A percentile compares a stretch with the other conserved stretches of the same genome.
phyloP scores from a whole-genome alignment of 2,888 invertebrate genomes.

The Craniophora ligustri region DNA sequence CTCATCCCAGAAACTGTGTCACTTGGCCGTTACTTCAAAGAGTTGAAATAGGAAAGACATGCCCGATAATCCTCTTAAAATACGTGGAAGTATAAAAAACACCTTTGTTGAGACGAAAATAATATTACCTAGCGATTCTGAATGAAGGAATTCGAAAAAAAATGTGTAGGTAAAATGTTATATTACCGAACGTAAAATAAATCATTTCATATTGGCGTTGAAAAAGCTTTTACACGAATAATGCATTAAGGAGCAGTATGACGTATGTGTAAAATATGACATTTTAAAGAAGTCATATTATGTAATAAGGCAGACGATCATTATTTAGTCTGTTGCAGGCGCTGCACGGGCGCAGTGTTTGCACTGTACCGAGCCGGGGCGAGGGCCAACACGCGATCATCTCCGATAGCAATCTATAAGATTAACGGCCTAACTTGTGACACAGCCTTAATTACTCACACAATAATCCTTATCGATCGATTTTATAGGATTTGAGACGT shows the following conservation, averaged over 20 bases:
- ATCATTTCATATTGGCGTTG: conserved; percentile 73
- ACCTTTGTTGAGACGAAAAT: conserved; percentile 11
- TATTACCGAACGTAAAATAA: conserved; percentile 57
- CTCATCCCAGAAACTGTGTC: conserved; percentile 6
- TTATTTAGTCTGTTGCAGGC: conserved; percentile 59
- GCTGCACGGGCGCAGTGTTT: conserved; percentile 53
- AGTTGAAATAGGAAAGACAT: neutral
- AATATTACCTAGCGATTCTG: conserved; percentile 3
- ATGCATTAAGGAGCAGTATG: conserved; percentile 73
- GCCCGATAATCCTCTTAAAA: conserved; percentile 8
- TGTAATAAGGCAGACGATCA: conserved; percentile 66
- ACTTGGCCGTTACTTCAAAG: conserved; percentile 30
- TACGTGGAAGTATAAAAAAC: conserved; percentile 14
- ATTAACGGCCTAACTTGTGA: conserved; percentile 81
- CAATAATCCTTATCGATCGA: conserved; percentile 75
- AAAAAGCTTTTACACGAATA: conserved; percentile 74
- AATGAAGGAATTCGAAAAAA: conserved; percentile 12
- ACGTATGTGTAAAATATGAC: conserved; percentile 50
- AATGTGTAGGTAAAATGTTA: neutral
- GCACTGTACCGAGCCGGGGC: conserved; percentile 58
- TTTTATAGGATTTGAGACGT: conserved; percentile 61
- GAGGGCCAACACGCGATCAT: conserved; percentile 79
- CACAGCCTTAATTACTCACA: conserved; percentile 83
- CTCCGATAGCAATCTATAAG: conserved; percentile 82
- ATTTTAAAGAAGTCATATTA: conserved; percentile 60